Percentiles rank a stretch among this genome's conserved stretches.
Conservation (phyloP, 2,888 invertebrate species). For the Drosophila borealis region DNA sequence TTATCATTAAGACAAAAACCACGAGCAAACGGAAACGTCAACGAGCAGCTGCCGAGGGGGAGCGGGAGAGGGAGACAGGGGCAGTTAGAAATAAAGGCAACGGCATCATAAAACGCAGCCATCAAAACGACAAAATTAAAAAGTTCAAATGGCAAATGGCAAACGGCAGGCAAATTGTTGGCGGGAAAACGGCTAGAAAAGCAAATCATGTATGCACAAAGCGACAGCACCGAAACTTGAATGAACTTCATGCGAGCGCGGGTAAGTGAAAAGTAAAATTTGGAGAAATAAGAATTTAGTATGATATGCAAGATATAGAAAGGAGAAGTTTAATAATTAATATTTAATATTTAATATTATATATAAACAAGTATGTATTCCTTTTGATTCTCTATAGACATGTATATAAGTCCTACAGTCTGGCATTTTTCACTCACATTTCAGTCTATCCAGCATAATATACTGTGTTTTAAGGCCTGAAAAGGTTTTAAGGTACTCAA, state of each 20-base stretch:
- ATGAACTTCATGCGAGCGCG: conserved; percentile 24
- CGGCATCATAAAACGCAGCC: conserved; percentile 78
- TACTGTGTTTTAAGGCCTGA: no score
- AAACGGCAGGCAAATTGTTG: conserved; percentile 71
- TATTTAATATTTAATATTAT: no score
- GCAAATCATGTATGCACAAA: conserved; percentile 30
- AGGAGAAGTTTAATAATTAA: no score
- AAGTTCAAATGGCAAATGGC: conserved; percentile 75
- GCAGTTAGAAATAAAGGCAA: conserved; percentile 61
- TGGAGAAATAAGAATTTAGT: no score
- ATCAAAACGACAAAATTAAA: conserved; percentile 78
- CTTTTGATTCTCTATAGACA: no score
- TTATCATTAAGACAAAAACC: conserved; percentile 74
- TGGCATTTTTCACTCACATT: no score
- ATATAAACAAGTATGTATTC: no score
- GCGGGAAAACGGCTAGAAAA: conserved; percentile 53
- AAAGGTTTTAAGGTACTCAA: no score
- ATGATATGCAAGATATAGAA: no score
- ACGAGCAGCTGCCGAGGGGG: conserved; percentile 34
- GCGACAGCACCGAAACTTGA: conserved; percentile 28
- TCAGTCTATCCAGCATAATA: no score
- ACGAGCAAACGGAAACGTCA: conserved; percentile 65
- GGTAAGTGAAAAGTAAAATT: no score
- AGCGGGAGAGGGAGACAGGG: conserved; percentile 1
- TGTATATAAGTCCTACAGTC: no score